phyloP scores from a whole-genome alignment of 2,113 vertebrate genomes.

The Nerophis lumbriciformis region DNA sequence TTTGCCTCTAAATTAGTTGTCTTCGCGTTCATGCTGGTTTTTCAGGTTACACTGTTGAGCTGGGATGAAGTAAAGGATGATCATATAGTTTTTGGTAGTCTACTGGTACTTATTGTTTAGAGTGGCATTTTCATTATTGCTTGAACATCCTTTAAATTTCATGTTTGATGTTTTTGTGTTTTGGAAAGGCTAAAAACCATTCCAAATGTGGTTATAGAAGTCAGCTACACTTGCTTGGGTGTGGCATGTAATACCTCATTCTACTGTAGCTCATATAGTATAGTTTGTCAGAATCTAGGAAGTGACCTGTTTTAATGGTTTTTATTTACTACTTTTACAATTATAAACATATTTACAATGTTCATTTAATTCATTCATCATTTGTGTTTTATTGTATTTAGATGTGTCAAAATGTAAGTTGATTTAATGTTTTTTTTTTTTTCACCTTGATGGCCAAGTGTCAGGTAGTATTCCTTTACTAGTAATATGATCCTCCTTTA shows the following conservation, averaged over 20 bases:
- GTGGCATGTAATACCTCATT: slow-evolving; percentile 14
- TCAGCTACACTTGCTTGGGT: slow-evolving; percentile 27
- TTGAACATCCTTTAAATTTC: slow-evolving; percentile 4
- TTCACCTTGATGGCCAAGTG: neutral
- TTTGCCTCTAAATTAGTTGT: too few relatives aligned
- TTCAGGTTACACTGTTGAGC: neutral
- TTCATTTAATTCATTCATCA: neutral
- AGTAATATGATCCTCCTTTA: neutral
- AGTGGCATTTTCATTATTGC: slow-evolving; percentile 30
- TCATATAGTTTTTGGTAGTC: too few relatives aligned
- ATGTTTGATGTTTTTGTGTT: slow-evolving; percentile 2
- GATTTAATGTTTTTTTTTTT: neutral
- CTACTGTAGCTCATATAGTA: neutral
- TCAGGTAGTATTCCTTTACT: neutral
- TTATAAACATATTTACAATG: too few relatives aligned
- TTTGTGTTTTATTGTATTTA: neutral
- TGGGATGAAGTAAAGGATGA: neutral
- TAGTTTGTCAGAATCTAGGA: slow-evolving; percentile 81
- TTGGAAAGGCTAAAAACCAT: neutral
- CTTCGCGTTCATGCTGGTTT: neutral
- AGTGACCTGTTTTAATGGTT: neutral
- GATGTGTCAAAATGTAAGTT: neutral
- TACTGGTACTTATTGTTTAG: slow-evolving; percentile 21
- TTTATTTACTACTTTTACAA: neutral
- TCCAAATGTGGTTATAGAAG: slow-evolving; percentile 9